These are phyloP conservation scores for Flexamia atlantica DNA, from an alignment of 2,888 invertebrate genomes.

Conservation along the genomic window DNA sequence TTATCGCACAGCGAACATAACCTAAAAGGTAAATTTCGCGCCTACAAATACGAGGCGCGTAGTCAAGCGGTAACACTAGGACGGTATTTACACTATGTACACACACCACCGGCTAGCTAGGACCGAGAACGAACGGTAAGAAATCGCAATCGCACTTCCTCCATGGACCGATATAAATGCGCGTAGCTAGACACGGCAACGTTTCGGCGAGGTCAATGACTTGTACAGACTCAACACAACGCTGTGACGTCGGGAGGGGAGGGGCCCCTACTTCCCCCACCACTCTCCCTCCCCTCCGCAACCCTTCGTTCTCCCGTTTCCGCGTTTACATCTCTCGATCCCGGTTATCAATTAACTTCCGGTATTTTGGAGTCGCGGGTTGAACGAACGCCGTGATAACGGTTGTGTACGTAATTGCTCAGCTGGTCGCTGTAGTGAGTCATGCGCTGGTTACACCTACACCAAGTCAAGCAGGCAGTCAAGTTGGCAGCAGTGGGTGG, in stretches of 20 bases:
- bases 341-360: constrained; percentile 59
- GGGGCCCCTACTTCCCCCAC: constrained; percentile 38
- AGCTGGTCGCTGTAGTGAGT: not conserved
- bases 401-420: not conserved
- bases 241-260: constrained; percentile 49
- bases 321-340: constrained; percentile 51
- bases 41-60: not conserved
- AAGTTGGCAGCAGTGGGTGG: constrained; percentile 5
- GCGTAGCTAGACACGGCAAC: constrained; percentile 40
- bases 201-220: constrained; percentile 58
- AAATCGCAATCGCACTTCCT: constrained; percentile 45
- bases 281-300: not conserved
- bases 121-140: not conserved
- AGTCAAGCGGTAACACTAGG: too few relatives aligned
- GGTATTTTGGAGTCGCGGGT: constrained; percentile 42
- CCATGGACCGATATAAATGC: constrained; percentile 34
- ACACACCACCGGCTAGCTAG: not conserved
- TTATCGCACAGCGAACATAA: constrained; percentile 3
- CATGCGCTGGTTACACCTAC: not conserved
- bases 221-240: constrained; percentile 47
- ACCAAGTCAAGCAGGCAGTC: not conserved
- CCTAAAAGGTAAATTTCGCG: not conserved
- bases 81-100: constrained; percentile 46
- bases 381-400: constrained; percentile 23
- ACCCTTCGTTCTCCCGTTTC: constrained; percentile 36